Conservation (phyloP, 2,797 vertebrate genomes). For the Corythornis leucogaster region DNA sequence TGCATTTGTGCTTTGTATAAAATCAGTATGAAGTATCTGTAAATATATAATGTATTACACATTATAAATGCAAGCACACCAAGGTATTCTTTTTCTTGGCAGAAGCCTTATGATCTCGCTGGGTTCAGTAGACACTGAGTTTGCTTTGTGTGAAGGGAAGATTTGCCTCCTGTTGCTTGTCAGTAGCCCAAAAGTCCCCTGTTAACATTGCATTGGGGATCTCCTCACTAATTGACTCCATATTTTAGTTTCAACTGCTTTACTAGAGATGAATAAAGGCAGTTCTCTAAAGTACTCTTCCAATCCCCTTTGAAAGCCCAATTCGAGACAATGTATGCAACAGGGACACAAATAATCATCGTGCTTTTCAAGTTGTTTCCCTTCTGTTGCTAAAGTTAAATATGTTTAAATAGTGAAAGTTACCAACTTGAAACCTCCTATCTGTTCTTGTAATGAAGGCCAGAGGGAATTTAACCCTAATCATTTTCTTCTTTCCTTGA, state of each 20-base stretch:
- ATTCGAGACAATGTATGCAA: neutral
- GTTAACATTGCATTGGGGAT: neutral
- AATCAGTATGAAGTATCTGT: neutral
- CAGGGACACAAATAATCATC: conserved; percentile 1
- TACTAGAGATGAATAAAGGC: neutral
- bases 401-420: conserved; percentile 27
- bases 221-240: neutral
- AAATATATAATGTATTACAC: neutral
- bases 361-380: neutral
- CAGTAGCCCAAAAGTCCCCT: neutral
- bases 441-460: conserved; percentile 46
- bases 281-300: neutral
- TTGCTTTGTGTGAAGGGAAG: neutral
- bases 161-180: neutral
- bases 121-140: neutral
- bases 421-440: neutral
- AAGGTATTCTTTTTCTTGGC: neutral
- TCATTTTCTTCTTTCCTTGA: neutral
- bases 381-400: conserved; percentile 16
- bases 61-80: neutral
- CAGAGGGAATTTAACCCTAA: conserved; percentile 34
- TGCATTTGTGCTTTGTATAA: neutral
- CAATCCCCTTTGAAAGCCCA: neutral
- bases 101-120: neutral
- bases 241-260: neutral